Percentiles rank a stretch among this genome's conserved stretches.
phyloP scores from a whole-genome alignment of 2,797 vertebrate species.

The Sciurus carolinensis region DNA sequence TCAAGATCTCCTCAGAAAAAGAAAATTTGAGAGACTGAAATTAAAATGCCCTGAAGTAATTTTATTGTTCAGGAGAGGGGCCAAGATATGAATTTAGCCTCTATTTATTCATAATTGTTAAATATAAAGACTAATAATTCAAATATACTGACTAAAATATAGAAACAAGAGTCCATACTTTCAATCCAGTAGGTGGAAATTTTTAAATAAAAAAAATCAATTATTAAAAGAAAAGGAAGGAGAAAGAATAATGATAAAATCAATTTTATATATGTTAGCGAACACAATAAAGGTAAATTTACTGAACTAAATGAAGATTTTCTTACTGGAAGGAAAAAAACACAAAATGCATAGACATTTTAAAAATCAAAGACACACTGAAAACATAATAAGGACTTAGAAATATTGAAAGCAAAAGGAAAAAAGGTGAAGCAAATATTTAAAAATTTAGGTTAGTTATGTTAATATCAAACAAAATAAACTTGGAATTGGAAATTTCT shows the following conservation, averaged over 20 bases:
- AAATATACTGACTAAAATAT: neutral
- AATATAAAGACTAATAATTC: slow-evolving; percentile 9
- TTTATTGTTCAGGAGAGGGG: neutral
- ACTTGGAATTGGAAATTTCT: neutral
- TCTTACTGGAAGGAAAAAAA: neutral
- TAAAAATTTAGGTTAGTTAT: neutral
- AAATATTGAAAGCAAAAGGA: slow-evolving; percentile 18
- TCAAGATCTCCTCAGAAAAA: neutral
- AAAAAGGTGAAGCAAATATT: neutral
- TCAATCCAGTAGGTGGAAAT: neutral
- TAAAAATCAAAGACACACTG: neutral
- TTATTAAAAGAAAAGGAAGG: slow-evolving; percentile 24
- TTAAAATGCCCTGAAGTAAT: neutral
- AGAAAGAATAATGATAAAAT: neutral
- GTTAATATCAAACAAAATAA: slow-evolving; percentile 1
- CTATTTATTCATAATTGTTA: neutral
- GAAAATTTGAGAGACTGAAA: neutral
- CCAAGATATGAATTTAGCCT: neutral
- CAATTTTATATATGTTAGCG: neutral
- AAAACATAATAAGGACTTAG: neutral
- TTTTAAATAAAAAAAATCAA: neutral
- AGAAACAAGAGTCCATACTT: neutral
- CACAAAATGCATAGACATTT: neutral
- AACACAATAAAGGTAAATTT: neutral
- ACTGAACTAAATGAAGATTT: neutral